Evolutionary conservation across 2,888 invertebrate genomes (phyloP), one percentile per base, ranked within the genome.

Genomic region (Opisthograptis luteolata): DNA sequence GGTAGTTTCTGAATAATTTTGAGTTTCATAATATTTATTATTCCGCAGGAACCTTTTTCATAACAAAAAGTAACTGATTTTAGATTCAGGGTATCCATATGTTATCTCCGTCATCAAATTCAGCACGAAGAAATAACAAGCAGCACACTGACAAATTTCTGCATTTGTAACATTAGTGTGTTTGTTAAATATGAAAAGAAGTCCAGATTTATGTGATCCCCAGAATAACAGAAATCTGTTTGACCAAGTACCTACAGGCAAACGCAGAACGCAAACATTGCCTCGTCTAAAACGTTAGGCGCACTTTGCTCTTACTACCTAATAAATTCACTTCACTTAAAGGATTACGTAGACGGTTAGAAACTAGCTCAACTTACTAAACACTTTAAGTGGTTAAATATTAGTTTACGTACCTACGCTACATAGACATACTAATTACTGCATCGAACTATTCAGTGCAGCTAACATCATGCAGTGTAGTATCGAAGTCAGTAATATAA

Each of bases 271-370:
- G 19, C 8, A 28, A 7, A 14, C 14, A 30, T 55, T 49, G 54
- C 45, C 17, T 45, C 41, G 20, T 10, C 28, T 30, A 22, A 55
- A 32, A 25, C 12, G 8, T 19, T 25, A 51, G 55, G 55, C 44
- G 41, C 46, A 15, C 25, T 13, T 19, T 19, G 13, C 32, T 39
- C 19, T 22, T 22, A 32, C 32, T 36, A 25, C 2, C 17, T 17
- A 32, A 9, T 17, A 17, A 32, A n/a, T n/a, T 9, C 25, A 36
- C 14, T 32, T 15, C 19, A 19, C 9, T 13, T 34, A 30, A 5
- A 32, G 25, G 19, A 30, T 40, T 30, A 30, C 20, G 20, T 25
- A 36, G 15, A 25, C 24, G 15, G 9, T 25, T 25, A 2, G 24
- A 9, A 36, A 13, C 24, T 10, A 24, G 25, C 15, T 15, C 14